These are phyloP conservation scores for Cricetomys ansorgei DNA, from an alignment of 2,113 vertebrate species.

Conservation along the genomic window DNA sequence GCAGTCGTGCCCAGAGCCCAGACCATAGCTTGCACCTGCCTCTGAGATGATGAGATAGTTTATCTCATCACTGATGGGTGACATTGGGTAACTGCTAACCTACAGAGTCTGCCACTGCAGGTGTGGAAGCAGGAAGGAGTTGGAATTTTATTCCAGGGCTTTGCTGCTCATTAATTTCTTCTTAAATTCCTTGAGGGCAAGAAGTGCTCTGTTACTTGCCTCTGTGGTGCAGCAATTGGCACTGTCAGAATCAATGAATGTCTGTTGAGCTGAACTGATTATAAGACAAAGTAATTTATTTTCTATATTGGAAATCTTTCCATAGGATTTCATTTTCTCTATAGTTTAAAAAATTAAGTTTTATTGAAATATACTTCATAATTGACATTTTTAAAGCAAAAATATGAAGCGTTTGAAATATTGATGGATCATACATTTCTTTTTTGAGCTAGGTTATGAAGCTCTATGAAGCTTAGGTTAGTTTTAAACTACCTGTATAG, in stretches of 20 bases:
- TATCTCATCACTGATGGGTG: background rate
- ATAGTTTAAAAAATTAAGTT: background rate
- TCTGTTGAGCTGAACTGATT: background rate
- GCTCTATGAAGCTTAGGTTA: background rate
- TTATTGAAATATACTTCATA: conserved; percentile 11
- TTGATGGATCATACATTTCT: background rate
- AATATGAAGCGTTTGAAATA: background rate
- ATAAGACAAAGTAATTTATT: conserved; percentile 6
- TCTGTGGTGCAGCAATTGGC: background rate
- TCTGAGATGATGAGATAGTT: background rate
- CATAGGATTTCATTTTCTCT: conserved; percentile 20
- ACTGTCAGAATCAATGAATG: background rate
- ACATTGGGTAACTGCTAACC: background rate
- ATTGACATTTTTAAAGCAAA: background rate
- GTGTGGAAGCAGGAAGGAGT: background rate
- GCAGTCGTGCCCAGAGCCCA: no score
- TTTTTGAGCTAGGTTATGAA: background rate
- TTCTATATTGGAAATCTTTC: conserved; percentile 21
- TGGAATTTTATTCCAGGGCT: background rate
- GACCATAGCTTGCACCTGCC: background rate
- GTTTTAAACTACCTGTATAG: background rate
- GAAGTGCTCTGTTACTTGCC: background rate
- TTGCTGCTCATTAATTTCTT: conserved; percentile 3
- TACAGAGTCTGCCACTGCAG: background rate
- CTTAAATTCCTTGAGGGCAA: background rate